A percentile compares a stretch with the other conserved stretches of the same genome.
Conservation (phyloP, 2,113 vertebrate genomes). For the Phoenicopterus ruber region DNA sequence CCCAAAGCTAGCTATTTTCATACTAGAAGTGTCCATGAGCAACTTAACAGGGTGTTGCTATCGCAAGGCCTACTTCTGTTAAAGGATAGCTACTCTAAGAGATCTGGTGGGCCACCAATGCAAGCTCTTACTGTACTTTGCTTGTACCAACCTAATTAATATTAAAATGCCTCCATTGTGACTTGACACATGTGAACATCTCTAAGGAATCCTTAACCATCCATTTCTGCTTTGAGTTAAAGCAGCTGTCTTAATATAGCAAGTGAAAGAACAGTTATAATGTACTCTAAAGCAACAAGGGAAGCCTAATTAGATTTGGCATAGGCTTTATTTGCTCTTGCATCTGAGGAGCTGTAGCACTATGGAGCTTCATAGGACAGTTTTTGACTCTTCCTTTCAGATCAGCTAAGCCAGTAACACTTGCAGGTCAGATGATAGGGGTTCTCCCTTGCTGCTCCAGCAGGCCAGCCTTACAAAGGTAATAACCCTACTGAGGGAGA, state of each 20-base stretch:
- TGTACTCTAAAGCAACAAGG: background rate
- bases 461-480: background rate
- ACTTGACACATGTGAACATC: background rate
- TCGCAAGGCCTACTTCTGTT: background rate
- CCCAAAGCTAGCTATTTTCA: background rate
- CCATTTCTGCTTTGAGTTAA: conserved; percentile 6
- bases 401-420: background rate
- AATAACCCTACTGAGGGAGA: background rate
- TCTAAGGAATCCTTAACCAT: conserved; percentile 18
- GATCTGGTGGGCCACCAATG: background rate
- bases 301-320: conserved; percentile 24
- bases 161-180: background rate
- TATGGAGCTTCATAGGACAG: background rate
- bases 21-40: background rate
- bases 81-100: background rate
- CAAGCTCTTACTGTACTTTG: background rate
- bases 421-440: background rate
- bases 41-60: background rate
- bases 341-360: background rate
- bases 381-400: background rate
- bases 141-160: background rate
- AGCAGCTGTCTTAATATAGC: conserved; percentile 21
- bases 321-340: background rate
- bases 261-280: background rate
- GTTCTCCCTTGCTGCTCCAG: background rate